Evolutionary conservation across 2,888 invertebrate species (phyloP).

Genomic region (Onthophagus sagittarius): DNA sequence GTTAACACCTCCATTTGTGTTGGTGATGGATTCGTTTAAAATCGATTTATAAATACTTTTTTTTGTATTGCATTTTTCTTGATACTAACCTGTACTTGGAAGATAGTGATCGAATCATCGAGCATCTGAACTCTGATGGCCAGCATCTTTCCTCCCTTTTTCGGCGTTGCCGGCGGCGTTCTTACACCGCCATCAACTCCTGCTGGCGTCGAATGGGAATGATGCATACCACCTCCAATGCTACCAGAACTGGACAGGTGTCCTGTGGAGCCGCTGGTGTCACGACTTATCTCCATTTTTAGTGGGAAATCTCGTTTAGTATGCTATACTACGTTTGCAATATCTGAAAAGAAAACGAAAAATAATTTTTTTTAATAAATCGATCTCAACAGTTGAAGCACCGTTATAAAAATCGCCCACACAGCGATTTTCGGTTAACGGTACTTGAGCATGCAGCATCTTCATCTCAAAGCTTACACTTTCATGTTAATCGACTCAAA

Average conservation of each 20-base stretch:
- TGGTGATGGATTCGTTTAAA: no score
- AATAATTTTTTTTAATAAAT: neutral
- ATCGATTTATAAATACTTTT: no score
- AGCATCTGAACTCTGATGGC: conserved; percentile 86
- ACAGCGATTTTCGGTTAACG: neutral
- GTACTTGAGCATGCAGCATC: neutral
- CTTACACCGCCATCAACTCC: conserved; percentile 69
- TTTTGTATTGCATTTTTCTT: neutral
- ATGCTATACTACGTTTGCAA: conserved; percentile 18
- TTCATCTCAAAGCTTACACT: no score
- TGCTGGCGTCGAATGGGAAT: conserved; percentile 79
- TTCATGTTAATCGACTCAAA: neutral
- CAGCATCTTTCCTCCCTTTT: conserved; percentile 84
- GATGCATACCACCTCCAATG: conserved; percentile 61
- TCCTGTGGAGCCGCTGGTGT: conserved; percentile 45
- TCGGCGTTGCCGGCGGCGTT: conserved; percentile 75
- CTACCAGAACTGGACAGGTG: conserved; percentile 44
- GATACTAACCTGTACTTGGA: conserved; percentile 80
- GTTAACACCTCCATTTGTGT: no score
- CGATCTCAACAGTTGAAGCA: neutral
- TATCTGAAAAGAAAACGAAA: conserved; percentile 17
- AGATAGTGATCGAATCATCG: conserved; percentile 84
- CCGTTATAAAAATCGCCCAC: neutral
- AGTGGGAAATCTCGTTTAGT: neutral
- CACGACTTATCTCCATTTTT: conserved; percentile 35